phyloP scores from a whole-genome alignment of 2,113 vertebrate genomes.

The Zosterops borbonicus region DNA sequence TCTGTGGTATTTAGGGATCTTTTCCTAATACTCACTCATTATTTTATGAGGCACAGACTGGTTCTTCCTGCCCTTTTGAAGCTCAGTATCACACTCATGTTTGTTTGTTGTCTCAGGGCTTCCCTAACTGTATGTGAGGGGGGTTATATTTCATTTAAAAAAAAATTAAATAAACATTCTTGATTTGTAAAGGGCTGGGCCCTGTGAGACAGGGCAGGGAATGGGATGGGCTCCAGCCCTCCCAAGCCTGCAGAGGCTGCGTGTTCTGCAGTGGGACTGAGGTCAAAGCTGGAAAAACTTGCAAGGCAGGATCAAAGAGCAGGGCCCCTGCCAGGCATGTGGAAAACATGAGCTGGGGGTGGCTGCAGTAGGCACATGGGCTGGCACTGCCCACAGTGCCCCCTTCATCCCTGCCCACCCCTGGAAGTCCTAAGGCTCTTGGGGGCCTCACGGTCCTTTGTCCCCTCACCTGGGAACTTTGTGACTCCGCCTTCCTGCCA shows the following conservation, averaged over 20 bases:
- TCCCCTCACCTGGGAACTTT: not conserved
- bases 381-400: not conserved
- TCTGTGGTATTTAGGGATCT: slow-evolving; percentile 46
- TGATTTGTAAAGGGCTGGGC: slow-evolving; percentile 1
- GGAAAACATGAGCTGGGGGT: not conserved
- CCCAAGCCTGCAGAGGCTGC: not conserved
- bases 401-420: not conserved
- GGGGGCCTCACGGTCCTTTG: not conserved
- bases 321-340: not conserved
- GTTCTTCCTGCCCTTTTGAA: slow-evolving; percentile 33
- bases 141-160: not conserved
- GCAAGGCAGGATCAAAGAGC: not conserved
- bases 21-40: slow-evolving; percentile 36
- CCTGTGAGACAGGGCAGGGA: slow-evolving; percentile 28
- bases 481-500: not conserved
- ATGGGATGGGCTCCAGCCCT: not conserved
- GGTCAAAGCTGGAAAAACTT: slow-evolving; percentile 45
- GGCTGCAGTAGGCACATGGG: fast-evolving
- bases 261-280: not conserved
- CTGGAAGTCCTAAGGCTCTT: not conserved
- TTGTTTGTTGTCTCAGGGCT: slow-evolving; percentile 36
- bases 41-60: slow-evolving; percentile 26
- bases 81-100: not conserved
- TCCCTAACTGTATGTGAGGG: slow-evolving; percentile 4
- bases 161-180: slow-evolving; percentile 12